A percentile compares a stretch with the other conserved stretches of the same genome.
Conservation (phyloP, 2,113 vertebrate genomes). For the Mohoua ochrocephala region DNA sequence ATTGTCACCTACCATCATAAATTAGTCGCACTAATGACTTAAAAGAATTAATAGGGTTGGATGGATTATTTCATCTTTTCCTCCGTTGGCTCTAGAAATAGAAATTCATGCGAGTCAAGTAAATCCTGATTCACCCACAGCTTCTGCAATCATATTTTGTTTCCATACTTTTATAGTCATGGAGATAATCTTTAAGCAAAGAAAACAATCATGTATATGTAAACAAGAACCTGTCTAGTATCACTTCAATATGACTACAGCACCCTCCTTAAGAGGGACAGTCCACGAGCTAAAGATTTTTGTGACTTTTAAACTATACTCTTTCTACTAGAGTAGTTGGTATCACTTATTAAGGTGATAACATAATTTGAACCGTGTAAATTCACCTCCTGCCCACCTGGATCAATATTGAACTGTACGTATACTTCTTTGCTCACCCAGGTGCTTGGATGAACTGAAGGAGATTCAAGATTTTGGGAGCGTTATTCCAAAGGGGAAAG, state of each 20-base stretch:
- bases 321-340: background rate
- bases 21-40: background rate
- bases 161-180: background rate
- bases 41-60: background rate
- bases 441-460: background rate
- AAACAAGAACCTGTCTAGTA: background rate
- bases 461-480: background rate
- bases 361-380: background rate
- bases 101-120: background rate
- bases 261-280: rapidly evolving
- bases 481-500: background rate
- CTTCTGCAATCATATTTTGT: background rate
- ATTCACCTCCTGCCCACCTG: background rate
- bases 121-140: background rate
- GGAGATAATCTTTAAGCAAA: background rate
- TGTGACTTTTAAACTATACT: background rate
- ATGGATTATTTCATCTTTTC: background rate
- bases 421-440: background rate
- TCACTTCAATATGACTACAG: background rate
- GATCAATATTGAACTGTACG: background rate
- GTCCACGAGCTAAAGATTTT: background rate
- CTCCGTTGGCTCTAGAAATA: background rate
- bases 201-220: background rate
- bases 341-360: background rate
- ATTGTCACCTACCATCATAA: background rate